Evolutionary conservation across 2,888 invertebrate genomes (phyloP), one percentile per base, ranked within the genome.

Genomic region (Tortricodes alternella): DNA sequence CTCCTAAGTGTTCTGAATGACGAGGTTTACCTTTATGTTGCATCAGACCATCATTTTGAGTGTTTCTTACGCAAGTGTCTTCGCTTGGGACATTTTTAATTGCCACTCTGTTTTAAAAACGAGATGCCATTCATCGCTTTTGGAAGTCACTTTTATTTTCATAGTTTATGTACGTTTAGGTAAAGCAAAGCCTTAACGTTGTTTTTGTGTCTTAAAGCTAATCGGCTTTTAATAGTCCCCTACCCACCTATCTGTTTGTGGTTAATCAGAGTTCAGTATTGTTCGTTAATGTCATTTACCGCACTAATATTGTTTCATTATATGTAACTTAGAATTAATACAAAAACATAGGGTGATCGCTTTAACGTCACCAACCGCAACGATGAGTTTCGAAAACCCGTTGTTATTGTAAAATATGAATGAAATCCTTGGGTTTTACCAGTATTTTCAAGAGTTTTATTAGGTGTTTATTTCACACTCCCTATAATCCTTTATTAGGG

Each of bases 351-450:
- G 39, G 41, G 35, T 16, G 18, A 49, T 69, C 69, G 73, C 57
- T n/a, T n/a, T n/a, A n/a, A 60, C 65, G 61, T 68, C 62, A 63
- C 46, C 61, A 58, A 78, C 78, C 73, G 65, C 76, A 81, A 70
- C 73, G 79, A 74, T 85, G 79, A 73, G 75, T 77, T 77, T 74
- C 68, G 73, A 73, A 66, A 70, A 68, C 70, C 66, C 65, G 66
- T 73, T 74, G 70, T 63, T 67, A 71, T 68, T 68, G 64, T 65
- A 68, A 66, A 74, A 70, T 68, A 79, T 85, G 80, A 85, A 85
- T 84, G 83, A 80, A 85, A 79, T 73, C 78, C 80, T 82, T 78
- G 83, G 82, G 73, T 80, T 77, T 80, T 71, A 67, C 69, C 69
- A 64, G 50, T 59, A 59, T 56, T 59, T 56, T 61, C 43, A 21